Evolutionary conservation across 2,888 invertebrate species (phyloP).

Genomic region (Drosophila colorata): DNA sequence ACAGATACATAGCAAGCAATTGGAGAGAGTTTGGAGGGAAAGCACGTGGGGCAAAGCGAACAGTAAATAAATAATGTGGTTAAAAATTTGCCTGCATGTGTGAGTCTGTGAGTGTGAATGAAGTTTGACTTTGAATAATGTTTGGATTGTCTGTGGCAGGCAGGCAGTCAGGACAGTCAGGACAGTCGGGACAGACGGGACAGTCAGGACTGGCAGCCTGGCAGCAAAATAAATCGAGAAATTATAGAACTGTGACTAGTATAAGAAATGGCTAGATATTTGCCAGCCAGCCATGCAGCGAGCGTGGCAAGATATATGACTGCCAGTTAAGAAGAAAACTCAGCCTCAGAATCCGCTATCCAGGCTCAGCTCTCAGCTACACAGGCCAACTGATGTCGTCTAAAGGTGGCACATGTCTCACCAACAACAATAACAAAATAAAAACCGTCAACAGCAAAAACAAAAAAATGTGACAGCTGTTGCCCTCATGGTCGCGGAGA

Average conservation of each 20-base stretch:
- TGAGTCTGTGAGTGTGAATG: slow-evolving; percentile 69
- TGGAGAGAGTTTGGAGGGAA: slow-evolving; percentile 2
- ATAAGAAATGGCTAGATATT: slow-evolving; percentile 79
- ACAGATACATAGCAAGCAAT: slow-evolving; percentile 32
- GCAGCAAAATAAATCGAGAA: slow-evolving; percentile 77
- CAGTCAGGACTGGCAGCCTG: slow-evolving; percentile 31
- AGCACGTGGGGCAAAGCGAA: slow-evolving; percentile 48
- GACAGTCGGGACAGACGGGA: slow-evolving; percentile 31
- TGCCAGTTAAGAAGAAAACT: slow-evolving; percentile 63
- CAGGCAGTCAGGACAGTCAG: slow-evolving; percentile 60
- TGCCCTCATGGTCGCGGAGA: slow-evolving; percentile 49
- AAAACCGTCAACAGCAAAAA: slow-evolving; percentile 37
- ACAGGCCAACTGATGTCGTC: slow-evolving; percentile 51
- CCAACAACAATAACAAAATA: slow-evolving; percentile 37
- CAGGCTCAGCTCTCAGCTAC: slow-evolving; percentile 2
- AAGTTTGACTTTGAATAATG: slow-evolving; percentile 81
- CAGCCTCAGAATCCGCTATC: slow-evolving; percentile 16
- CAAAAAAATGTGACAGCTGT: slow-evolving; percentile 68
- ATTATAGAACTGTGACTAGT: slow-evolving; percentile 81
- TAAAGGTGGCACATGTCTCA: slow-evolving; percentile 72
- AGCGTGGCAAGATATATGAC: slow-evolving; percentile 77
- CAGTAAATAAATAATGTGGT: slow-evolving; percentile 81
- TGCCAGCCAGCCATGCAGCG: slow-evolving; percentile 55
- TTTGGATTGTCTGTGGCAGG: slow-evolving; percentile 80
- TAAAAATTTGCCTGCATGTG: slow-evolving; percentile 70